These are phyloP conservation scores for Philotrypesis tridentata DNA, from an alignment of 1,140 invertebrate species.

Conservation along the genomic window DNA sequence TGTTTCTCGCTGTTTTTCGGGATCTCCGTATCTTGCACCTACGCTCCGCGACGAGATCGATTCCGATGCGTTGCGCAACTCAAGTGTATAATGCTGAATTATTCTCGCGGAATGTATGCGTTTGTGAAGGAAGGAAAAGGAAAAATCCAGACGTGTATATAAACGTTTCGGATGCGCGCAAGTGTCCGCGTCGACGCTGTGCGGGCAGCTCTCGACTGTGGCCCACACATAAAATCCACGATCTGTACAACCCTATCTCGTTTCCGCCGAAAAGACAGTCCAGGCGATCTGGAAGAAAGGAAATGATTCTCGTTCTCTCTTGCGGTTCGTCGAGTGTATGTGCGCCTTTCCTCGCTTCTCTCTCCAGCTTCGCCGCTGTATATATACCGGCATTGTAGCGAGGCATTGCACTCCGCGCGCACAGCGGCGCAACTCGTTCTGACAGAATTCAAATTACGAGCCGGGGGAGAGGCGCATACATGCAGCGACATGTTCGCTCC, in stretches of 20 bases:
- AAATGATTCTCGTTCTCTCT: constrained; percentile 15
- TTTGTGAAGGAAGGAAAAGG: too few relatives aligned
- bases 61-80: too few relatives aligned
- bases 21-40: too few relatives aligned
- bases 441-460: not conserved
- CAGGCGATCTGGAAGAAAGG: not conserved
- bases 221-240: too few relatives aligned
- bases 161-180: too few relatives aligned
- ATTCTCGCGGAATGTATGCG: too few relatives aligned
- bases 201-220: too few relatives aligned
- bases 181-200: too few relatives aligned
- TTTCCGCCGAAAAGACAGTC: not conserved
- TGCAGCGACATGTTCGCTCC: not conserved
- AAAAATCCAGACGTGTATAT: too few relatives aligned
- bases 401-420: not conserved
- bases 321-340: not conserved
- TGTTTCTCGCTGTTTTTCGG: not conserved
- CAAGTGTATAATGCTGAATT: too few relatives aligned
- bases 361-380: not conserved
- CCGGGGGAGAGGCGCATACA: not conserved
- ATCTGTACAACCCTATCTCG: not conserved
- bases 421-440: not conserved
- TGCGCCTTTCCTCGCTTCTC: constrained; percentile 1
- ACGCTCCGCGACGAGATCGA: too few relatives aligned
- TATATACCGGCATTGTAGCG: not conserved